Evolutionary conservation across 2,888 invertebrate genomes (phyloP).

Genomic region (Empis stercorea): DNA sequence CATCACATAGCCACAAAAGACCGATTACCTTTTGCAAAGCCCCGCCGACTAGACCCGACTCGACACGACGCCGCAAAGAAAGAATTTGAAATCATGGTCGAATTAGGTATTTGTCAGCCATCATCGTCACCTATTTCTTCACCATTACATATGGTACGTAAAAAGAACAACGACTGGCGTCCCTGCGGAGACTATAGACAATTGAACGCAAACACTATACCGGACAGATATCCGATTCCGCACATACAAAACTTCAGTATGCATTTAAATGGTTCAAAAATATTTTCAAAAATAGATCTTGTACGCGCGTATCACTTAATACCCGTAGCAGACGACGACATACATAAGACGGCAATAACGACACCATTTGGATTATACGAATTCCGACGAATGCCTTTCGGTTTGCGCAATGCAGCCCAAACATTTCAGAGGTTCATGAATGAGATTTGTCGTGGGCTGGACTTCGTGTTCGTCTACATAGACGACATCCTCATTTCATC

Average conservation of each 20-base stretch:
- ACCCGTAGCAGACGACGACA: background rate
- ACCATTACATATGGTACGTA: background rate
- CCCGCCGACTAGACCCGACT: background rate
- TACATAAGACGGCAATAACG: background rate
- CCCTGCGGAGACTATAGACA: conserved; percentile 5
- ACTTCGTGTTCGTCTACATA: background rate
- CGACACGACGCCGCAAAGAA: conserved; percentile 1
- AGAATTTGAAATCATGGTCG: conserved; percentile 1
- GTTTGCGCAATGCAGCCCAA: background rate
- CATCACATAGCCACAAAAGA: background rate
- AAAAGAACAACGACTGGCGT: conserved; percentile 1
- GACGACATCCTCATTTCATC: background rate
- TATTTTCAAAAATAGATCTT: conserved; percentile 4
- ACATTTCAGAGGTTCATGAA: background rate
- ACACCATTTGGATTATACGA: background rate
- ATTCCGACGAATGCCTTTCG: background rate
- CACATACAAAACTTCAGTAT: conserved; percentile 1
- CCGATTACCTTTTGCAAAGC: background rate
- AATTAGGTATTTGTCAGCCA: conserved; percentile 5
- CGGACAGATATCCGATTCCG: conserved; percentile 5
- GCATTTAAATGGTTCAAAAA: background rate
- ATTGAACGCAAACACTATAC: conserved; percentile 3
- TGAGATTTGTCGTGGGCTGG: background rate
- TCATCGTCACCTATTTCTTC: background rate
- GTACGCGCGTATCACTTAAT: background rate